Conservation (phyloP, 2,113 vertebrate species). For the Strix uralensis region DNA sequence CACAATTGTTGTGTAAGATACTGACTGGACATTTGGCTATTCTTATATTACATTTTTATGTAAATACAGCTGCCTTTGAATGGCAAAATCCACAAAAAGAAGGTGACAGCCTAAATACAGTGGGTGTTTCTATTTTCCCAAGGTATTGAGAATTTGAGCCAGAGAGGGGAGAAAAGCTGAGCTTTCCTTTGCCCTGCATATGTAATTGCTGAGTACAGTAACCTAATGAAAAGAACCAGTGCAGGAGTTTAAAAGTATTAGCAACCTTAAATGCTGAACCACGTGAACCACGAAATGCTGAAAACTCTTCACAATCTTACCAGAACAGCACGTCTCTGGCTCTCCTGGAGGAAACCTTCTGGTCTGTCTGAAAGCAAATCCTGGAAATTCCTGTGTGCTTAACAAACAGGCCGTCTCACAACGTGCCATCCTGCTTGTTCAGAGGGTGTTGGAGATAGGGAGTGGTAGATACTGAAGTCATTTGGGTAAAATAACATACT, state of each 20-base stretch:
- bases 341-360: background rate
- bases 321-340: background rate
- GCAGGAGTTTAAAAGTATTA: conserved; percentile 30
- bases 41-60: background rate
- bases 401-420: background rate
- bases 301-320: background rate
- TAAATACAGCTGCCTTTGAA: background rate
- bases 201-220: conserved; percentile 3
- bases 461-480: conserved; percentile 20
- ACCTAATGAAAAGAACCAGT: background rate
- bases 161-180: background rate
- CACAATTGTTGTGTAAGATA: background rate
- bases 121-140: background rate
- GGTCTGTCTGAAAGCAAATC: background rate
- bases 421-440: background rate
- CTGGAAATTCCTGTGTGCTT: conserved; percentile 4
- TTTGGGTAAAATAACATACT: background rate
- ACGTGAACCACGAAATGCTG: background rate
- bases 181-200: background rate
- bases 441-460: background rate
- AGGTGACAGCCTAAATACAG: background rate
- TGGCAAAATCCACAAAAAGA: background rate
- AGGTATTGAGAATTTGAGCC: background rate
- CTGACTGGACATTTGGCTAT: background rate
- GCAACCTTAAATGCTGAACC: background rate